Evolutionary conservation across 1,140 invertebrate species (phyloP).

Genomic region (Euura saliciscinereae): DNA sequence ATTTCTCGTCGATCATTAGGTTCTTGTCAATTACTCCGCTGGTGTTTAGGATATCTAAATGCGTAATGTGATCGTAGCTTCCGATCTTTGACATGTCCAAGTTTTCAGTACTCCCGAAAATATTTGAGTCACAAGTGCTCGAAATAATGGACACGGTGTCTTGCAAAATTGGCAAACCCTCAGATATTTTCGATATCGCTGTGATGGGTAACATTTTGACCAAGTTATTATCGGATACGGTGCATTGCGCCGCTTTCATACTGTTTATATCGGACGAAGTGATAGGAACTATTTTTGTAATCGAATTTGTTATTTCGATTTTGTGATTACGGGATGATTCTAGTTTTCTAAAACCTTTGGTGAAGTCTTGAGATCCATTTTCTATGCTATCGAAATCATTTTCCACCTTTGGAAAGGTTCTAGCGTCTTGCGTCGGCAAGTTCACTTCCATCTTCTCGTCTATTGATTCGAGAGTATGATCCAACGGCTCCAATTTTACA

Average conservation of each 20-base stretch:
- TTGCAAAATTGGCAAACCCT: conserved; percentile 33
- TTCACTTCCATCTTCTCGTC: conserved; percentile 27
- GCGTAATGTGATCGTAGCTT: conserved; percentile 50
- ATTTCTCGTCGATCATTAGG: conserved; percentile 53
- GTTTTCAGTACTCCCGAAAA: conserved; percentile 50
- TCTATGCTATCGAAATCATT: conserved; percentile 30
- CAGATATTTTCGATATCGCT: conserved; percentile 31
- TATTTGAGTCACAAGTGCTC: conserved; percentile 37
- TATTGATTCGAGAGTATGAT: conserved; percentile 46
- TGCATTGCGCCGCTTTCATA: not conserved
- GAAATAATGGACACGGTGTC: conserved; percentile 33
- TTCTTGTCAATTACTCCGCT: conserved; percentile 52
- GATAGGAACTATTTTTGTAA: conserved; percentile 32
- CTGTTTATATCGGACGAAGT: not conserved
- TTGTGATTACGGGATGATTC: not conserved
- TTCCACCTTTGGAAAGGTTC: conserved; percentile 32
- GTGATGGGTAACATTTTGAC: conserved; percentile 25
- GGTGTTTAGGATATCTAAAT: conserved; percentile 51
- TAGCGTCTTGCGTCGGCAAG: conserved; percentile 30
- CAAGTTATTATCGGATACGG: conserved; percentile 19
- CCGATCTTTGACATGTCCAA: conserved; percentile 45
- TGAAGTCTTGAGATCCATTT: conserved; percentile 32
- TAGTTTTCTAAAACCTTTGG: conserved; percentile 43
- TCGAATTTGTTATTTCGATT: conserved; percentile 8
- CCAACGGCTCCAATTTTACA: conserved; percentile 45